phyloP scores from a whole-genome alignment of 2,113 vertebrate species.

The Ceuthmochares aereus region DNA sequence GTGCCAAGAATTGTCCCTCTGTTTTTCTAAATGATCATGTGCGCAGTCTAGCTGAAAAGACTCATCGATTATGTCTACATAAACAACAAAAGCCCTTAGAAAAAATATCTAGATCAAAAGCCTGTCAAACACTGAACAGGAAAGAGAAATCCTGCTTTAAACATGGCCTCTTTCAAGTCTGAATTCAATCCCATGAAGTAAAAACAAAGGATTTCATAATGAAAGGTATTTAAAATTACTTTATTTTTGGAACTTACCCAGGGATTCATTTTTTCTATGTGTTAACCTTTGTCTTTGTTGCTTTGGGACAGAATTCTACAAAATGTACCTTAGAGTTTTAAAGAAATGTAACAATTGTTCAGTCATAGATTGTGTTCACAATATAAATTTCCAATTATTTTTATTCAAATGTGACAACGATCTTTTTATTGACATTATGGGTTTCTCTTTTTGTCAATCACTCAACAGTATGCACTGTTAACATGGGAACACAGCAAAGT shows the following conservation, averaged over 20 bases:
- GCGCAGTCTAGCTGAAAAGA: conserved; percentile 72
- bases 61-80: conserved; percentile 76
- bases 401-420: not conserved
- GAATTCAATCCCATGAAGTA: conserved; percentile 70
- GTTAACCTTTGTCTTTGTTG: conserved; percentile 32
- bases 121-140: conserved; percentile 70
- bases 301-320: not conserved
- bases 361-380: not conserved
- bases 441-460: not conserved
- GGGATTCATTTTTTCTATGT: conserved; percentile 24
- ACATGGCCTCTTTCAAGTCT: conserved; percentile 74
- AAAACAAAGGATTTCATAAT: conserved; percentile 74
- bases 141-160: conserved; percentile 75
- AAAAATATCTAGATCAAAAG: conserved; percentile 77
- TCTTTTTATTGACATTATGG: not conserved
- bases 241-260: conserved; percentile 65
- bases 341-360: not conserved
- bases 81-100: conserved; percentile 74
- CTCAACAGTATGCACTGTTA: not conserved
- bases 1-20: conserved; percentile 68
- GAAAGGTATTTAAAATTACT: conserved; percentile 70
- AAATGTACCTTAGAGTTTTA: not conserved
- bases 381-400: not conserved
- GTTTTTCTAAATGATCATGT: conserved; percentile 70
- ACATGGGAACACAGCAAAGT: not conserved